Evolutionary conservation across 2,113 vertebrate genomes (phyloP).

Genomic region (Sylvietta virens): DNA sequence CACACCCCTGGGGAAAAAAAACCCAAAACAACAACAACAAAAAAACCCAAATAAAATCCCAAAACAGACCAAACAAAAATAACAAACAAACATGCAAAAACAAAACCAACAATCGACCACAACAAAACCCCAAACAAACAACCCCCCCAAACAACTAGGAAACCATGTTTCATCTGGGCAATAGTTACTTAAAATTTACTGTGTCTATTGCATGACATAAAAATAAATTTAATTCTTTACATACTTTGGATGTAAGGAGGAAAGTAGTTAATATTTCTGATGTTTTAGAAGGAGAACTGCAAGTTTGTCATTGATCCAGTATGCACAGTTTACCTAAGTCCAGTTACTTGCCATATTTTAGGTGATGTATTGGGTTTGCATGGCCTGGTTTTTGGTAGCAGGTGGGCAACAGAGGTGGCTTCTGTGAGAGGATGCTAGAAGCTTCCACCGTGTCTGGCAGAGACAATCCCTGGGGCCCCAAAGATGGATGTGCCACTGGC

Average conservation of each 20-base stretch:
- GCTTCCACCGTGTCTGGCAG: background rate
- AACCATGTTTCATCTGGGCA: background rate
- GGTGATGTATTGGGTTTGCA: background rate
- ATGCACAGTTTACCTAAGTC: background rate
- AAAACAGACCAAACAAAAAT: background rate
- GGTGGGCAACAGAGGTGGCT: too few relatives aligned
- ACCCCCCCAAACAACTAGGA: background rate
- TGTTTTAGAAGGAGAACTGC: background rate
- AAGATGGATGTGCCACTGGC: background rate
- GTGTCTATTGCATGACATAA: background rate
- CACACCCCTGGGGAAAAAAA: fast-evolving
- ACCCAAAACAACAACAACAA: background rate
- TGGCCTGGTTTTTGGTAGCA: background rate
- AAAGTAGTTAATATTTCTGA: background rate
- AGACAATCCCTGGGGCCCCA: background rate
- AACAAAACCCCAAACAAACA: background rate
- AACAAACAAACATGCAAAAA: too few relatives aligned
- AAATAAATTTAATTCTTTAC: background rate
- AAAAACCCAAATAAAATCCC: background rate
- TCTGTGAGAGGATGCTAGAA: background rate
- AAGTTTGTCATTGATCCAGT: background rate
- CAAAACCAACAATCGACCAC: background rate
- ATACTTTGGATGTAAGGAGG: background rate
- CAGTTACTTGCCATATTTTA: background rate
- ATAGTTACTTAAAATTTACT: background rate